Conservation (phyloP, 2,888 invertebrate species). For the Parapristionchus giblindavisi region DNA sequence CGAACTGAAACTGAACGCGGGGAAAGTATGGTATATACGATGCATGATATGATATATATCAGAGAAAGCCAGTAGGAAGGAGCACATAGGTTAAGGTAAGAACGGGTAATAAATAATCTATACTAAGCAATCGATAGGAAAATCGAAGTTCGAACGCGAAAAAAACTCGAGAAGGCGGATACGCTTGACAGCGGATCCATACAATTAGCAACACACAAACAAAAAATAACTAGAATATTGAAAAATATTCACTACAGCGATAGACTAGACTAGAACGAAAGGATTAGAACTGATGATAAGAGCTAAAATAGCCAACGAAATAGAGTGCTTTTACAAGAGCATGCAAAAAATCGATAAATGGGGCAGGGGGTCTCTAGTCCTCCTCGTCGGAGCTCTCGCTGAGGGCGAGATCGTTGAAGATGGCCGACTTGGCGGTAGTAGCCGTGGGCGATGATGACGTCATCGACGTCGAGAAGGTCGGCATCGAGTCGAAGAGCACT, state of each 20-base stretch:
- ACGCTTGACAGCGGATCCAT: too few species aligned
- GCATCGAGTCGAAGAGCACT: not conserved
- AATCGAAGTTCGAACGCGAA: too few species aligned
- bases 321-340: not conserved
- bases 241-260: not conserved
- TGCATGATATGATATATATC: too few species aligned
- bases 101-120: too few species aligned
- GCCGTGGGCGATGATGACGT: too few species aligned
- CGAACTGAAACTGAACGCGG: too few species aligned
- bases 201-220: constrained; percentile 4
- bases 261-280: not conserved
- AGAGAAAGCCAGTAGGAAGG: too few species aligned
- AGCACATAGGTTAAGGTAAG: too few species aligned
- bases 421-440: constrained; percentile 3
- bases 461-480: not conserved
- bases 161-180: too few species aligned
- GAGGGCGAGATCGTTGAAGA: constrained; percentile 36
- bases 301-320: too few species aligned
- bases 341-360: not conserved
- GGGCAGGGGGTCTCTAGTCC: not conserved
- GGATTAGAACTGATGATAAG: not conserved
- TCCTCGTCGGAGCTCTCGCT: constrained; percentile 37
- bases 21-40: too few species aligned
- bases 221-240: not conserved
- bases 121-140: too few species aligned